Percentiles rank a stretch among this genome's conserved stretches.
phyloP scores from a whole-genome alignment of 2,797 vertebrate genomes.

The Mareca strepera region DNA sequence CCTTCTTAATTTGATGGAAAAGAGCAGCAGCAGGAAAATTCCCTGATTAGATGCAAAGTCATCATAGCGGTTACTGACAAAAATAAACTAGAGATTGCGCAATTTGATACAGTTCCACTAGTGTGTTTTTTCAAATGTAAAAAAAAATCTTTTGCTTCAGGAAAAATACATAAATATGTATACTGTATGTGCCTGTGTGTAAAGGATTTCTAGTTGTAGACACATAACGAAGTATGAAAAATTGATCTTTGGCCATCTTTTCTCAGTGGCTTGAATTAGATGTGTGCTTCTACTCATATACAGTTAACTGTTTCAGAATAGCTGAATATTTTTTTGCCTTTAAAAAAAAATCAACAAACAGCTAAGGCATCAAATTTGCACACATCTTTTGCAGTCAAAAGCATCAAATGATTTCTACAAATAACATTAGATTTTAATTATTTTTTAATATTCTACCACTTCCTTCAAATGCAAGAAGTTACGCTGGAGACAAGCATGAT shows the following conservation, averaged over 20 bases:
- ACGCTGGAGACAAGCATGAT: neutral
- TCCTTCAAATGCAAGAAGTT: neutral
- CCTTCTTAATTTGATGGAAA: neutral
- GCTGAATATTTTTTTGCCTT: neutral
- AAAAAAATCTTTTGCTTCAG: neutral
- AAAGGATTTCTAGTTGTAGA: neutral
- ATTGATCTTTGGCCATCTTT: neutral
- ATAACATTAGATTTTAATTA: neutral
- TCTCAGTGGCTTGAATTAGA: neutral
- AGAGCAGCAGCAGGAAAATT: neutral
- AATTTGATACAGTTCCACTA: neutral
- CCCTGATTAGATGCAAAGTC: neutral
- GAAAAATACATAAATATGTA: neutral
- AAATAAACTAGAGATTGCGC: neutral
- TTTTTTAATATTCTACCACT: neutral
- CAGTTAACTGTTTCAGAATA: neutral
- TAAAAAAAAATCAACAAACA: neutral
- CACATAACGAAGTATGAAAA: neutral
- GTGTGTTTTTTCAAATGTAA: neutral
- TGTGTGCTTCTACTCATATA: neutral
- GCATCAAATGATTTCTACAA: neutral
- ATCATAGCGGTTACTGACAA: neutral
- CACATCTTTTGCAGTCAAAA: neutral
- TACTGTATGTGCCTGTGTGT: neutral
- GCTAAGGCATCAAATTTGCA: neutral